These are phyloP conservation scores for Caloenas nicobarica DNA, from an alignment of 2,113 vertebrate genomes.

Conservation along the genomic window DNA sequence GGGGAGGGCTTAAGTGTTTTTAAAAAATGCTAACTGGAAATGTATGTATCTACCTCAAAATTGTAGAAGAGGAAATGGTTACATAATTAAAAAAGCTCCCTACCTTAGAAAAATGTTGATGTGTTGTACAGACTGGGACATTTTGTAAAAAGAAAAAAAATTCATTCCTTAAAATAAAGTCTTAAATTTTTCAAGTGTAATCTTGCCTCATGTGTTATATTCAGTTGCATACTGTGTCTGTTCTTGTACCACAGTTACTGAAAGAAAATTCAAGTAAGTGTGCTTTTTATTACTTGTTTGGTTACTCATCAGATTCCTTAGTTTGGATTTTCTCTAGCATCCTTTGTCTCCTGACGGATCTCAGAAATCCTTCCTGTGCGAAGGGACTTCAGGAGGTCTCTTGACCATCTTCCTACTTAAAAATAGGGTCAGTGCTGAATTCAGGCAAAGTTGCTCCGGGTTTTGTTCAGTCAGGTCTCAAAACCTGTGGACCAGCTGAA, in stretches of 20 bases:
- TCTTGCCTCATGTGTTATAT: not conserved
- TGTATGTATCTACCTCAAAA: slow-evolving; percentile 6
- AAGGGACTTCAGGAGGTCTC: not conserved
- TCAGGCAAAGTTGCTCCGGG: not conserved
- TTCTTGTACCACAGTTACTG: not conserved
- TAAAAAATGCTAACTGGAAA: not conserved
- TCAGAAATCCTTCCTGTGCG: not conserved
- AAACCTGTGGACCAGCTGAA: not conserved
- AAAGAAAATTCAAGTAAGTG: not conserved
- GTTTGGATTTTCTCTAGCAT: not conserved
- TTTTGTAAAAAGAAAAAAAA: not conserved
- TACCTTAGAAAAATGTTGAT: not conserved
- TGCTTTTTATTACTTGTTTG: not conserved
- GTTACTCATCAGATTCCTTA: not conserved
- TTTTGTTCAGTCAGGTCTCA: no score
- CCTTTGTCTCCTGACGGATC: not conserved
- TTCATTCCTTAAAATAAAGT: not conserved
- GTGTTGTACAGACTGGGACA: not conserved
- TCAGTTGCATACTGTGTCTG: fast-evolving
- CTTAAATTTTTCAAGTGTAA: not conserved
- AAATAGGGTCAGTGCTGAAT: not conserved
- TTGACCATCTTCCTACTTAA: not conserved
- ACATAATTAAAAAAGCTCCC: not conserved
- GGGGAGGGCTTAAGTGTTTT: not conserved
- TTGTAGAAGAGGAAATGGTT: not conserved